Evolutionary conservation across 2,113 vertebrate genomes (phyloP).

Genomic region (Pteropus alecto): DNA sequence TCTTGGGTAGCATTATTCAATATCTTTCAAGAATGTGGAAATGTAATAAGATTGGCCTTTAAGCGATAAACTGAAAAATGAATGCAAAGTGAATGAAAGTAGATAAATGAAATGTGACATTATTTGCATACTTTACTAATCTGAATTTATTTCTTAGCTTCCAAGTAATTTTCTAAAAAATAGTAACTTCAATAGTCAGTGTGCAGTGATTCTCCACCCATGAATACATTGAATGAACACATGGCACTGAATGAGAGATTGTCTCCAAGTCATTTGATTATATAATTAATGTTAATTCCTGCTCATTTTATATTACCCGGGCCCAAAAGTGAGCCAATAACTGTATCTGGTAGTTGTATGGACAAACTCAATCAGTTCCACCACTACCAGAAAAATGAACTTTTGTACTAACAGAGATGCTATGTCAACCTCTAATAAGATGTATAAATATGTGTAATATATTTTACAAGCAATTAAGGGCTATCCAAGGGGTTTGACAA

Average conservation of each 20-base stretch:
- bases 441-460: background rate
- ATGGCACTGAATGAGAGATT: background rate
- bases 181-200: background rate
- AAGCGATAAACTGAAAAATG: background rate
- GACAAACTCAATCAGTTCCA: background rate
- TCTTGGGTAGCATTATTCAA: background rate
- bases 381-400: background rate
- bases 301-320: background rate
- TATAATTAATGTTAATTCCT: background rate
- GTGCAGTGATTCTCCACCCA: background rate
- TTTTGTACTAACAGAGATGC: background rate
- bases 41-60: background rate
- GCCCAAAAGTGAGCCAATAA: background rate
- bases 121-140: background rate
- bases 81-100: background rate
- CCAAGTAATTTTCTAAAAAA: background rate
- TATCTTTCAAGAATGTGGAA: background rate
- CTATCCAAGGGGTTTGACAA: background rate
- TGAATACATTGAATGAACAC: background rate
- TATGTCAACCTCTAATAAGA: background rate
- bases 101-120: background rate
- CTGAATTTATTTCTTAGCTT: background rate
- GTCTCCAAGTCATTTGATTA: accelerated
- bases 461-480: background rate
- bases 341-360: background rate